Evolutionary conservation across 2,797 vertebrate species (phyloP), one percentile per base, ranked within the genome.

Genomic region (Cuculus canorus): DNA sequence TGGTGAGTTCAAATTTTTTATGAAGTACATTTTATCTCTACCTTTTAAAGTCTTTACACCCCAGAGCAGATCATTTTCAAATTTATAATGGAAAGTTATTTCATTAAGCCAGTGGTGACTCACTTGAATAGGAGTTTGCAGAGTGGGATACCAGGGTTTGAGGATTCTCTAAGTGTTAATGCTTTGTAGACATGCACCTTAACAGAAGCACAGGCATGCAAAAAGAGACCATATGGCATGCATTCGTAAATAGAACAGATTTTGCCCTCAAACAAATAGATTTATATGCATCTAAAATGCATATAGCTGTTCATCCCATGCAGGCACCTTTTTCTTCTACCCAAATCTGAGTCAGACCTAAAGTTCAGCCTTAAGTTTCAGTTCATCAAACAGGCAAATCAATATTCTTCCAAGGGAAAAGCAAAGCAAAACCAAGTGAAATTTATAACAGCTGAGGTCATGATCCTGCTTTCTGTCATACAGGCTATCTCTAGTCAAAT

Each of bases 41-140:
- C 50, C 48, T 93, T 95, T 91, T 90, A 86, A 88, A 68, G 70
- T 79, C 80, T 82, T 88, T 59, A 21, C 60, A 82, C 4, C 14
- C 69, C 24, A 82, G 32, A 92, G 60, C 16, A 80, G 27, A 64
- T 80, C 11, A 32, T 33, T 73, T 76, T 53, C 19, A 84, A 87
- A 89, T 79, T 77, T 52, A 60, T 48, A 77, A 37, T 43, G 41
- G 63, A 85, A 70, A 91, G 52, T 56, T 35, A 48, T 84, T 94
- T 92, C 35, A 45, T 28, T 7, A 84, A 90, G 66, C 32, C 24
- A 23, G 30, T 39, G 15, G 57, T 95, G 82, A 89, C 39, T 94
- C 41, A 75, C 13, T 85, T 43, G 35, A 86, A 48, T 27, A n/a
- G 56, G 16, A 82, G 56, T 88, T 88, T 88, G 30, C 52, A 86